Percentiles rank a stretch among this genome's conserved stretches.
Conservation (phyloP, 2,113 vertebrate genomes). For the Pelodiscus sinensis region DNA sequence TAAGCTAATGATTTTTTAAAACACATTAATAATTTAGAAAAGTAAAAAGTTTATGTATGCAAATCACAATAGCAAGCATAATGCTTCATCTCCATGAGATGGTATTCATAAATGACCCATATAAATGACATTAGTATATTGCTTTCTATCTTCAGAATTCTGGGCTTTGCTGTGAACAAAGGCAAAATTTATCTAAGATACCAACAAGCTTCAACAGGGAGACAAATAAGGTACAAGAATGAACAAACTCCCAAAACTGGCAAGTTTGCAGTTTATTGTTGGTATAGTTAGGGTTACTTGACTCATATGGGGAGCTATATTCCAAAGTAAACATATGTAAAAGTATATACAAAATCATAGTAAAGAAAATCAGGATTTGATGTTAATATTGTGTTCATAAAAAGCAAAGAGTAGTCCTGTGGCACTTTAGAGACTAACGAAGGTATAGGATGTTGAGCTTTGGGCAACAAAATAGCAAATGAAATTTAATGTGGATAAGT, state of each 20-base stretch:
- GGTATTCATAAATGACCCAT: background rate
- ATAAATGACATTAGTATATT: background rate
- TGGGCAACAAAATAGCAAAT: too few species aligned
- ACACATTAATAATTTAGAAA: background rate
- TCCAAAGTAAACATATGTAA: background rate
- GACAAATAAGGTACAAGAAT: background rate
- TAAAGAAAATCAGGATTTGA: background rate
- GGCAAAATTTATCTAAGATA: background rate
- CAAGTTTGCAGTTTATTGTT: background rate
- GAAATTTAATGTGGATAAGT: too few species aligned
- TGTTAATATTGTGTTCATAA: background rate
- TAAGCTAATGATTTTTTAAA: background rate
- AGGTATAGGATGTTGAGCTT: too few species aligned
- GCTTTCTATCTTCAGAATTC: background rate
- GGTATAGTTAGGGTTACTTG: background rate
- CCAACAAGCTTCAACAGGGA: background rate
- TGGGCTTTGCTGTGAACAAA: background rate
- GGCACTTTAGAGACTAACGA: too few species aligned
- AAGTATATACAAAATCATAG: background rate
- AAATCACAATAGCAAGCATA: background rate
- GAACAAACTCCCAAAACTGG: background rate
- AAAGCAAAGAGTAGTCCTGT: too few species aligned
- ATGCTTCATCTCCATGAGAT: background rate
- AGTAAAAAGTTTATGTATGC: background rate
- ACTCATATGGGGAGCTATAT: background rate